Conservation (phyloP, 2,888 invertebrate genomes). For the Aleiodes alternator region DNA sequence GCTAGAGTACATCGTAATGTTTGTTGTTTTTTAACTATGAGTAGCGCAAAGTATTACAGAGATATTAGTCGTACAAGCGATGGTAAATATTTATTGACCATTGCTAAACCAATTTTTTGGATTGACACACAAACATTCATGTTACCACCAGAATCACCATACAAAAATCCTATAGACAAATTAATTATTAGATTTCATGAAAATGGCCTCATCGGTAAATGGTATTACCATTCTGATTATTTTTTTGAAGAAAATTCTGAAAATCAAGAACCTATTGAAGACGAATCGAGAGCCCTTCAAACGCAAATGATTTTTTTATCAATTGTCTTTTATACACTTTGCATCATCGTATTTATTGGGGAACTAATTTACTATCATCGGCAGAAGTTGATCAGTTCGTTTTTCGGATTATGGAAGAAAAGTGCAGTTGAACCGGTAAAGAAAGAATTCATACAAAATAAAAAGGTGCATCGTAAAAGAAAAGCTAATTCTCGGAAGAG, state of each 20-base stretch:
- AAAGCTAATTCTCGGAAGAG: too few relatives aligned
- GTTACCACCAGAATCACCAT: slow-evolving; percentile 40
- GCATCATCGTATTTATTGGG: slow-evolving; percentile 33
- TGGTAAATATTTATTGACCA: slow-evolving; percentile 33
- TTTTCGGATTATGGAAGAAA: too few relatives aligned
- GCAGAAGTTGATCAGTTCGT: too few relatives aligned
- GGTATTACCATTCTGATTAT: slow-evolving; percentile 17
- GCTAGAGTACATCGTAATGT: slow-evolving; percentile 40
- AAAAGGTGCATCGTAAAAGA: too few relatives aligned
- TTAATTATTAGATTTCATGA: slow-evolving; percentile 31
- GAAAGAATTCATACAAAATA: too few relatives aligned
- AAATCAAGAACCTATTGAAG: background rate
- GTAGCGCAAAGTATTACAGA: slow-evolving; percentile 1
- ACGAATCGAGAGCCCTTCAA: background rate
- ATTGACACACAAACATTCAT: slow-evolving; percentile 44
- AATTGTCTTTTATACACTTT: slow-evolving; percentile 3
- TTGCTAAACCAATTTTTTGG: slow-evolving; percentile 47
- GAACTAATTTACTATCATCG: slow-evolving; percentile 19
- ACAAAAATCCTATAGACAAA: slow-evolving; percentile 19
- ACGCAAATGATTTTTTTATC: slow-evolving; percentile 29
- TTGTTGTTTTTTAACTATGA: slow-evolving; percentile 6
- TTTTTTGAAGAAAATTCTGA: background rate
- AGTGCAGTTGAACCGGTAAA: too few relatives aligned
- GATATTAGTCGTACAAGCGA: slow-evolving; percentile 3
- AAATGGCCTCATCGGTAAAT: slow-evolving; percentile 35